Percentiles rank a stretch among this genome's conserved stretches.
Evolutionary conservation across 2,797 vertebrate species (phyloP).

Genomic region (Oreochromis mossambicus): DNA sequence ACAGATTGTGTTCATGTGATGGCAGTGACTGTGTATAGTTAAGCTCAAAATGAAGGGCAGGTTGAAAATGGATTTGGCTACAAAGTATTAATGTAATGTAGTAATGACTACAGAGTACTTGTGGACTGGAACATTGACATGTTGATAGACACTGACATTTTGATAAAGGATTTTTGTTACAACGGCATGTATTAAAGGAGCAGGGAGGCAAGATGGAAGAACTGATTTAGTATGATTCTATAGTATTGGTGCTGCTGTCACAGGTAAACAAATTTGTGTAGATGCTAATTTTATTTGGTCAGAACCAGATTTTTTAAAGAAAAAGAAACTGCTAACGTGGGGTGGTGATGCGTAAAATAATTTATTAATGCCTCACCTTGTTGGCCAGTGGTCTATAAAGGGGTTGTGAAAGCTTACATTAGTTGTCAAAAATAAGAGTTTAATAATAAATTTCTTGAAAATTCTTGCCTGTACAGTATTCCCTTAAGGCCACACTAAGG

Average conservation of each 20-base stretch:
- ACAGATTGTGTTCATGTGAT: background rate
- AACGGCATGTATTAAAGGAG: background rate
- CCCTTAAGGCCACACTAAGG: background rate
- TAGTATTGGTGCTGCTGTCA: background rate
- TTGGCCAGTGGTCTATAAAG: background rate
- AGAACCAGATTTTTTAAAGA: background rate
- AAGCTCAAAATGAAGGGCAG: background rate
- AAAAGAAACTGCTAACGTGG: background rate
- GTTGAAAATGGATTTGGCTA: background rate
- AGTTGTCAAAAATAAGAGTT: background rate
- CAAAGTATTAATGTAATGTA: background rate
- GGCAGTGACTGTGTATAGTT: background rate
- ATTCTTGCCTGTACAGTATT: background rate
- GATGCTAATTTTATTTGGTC: background rate
- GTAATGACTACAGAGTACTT: background rate
- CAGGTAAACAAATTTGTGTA: background rate
- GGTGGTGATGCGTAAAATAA: background rate
- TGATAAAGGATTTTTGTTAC: background rate
- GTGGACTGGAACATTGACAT: background rate
- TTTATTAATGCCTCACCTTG: background rate
- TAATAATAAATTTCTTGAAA: background rate
- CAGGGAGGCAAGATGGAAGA: background rate
- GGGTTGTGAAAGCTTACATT: background rate
- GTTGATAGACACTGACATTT: background rate
- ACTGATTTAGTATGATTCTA: background rate